Conservation (phyloP, 2,888 invertebrate species). For the Tipula unca region DNA sequence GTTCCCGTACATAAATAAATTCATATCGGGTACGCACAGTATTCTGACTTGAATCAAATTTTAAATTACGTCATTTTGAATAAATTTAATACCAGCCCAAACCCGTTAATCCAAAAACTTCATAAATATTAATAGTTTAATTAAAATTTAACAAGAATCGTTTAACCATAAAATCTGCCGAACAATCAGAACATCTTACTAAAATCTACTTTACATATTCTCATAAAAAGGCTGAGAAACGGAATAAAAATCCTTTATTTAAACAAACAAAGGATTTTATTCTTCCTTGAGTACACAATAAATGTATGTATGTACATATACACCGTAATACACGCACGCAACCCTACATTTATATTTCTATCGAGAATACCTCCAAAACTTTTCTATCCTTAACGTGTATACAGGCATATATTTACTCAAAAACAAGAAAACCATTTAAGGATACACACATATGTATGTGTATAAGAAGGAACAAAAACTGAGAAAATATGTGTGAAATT, state of each 20-base stretch:
- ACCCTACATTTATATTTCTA: slow-evolving; percentile 4
- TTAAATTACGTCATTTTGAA: background rate
- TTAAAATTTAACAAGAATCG: background rate
- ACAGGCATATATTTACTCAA: background rate
- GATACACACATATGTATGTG: background rate
- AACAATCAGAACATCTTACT: background rate
- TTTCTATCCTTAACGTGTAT: background rate
- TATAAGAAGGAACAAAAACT: background rate
- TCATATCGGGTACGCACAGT: too few species aligned
- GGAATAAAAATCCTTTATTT: background rate
- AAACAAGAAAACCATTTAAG: background rate
- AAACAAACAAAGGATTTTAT: slow-evolving; percentile 14
- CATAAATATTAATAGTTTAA: background rate
- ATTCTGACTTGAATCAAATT: too few species aligned
- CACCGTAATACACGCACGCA: background rate
- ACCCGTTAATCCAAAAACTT: background rate
- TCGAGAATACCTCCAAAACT: background rate
- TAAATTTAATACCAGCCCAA: background rate
- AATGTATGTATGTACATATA: background rate
- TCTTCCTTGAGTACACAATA: background rate
- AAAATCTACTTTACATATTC: background rate
- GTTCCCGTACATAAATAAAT: too few species aligned
- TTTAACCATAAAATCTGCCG: background rate
- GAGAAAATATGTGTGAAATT: background rate
- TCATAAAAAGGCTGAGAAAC: background rate